A percentile compares a stretch with the other conserved stretches of the same genome.
These are phyloP conservation scores for Spodoptera frugiperda DNA, from an alignment of 1,140 invertebrate species.

Conservation along the genomic window DNA sequence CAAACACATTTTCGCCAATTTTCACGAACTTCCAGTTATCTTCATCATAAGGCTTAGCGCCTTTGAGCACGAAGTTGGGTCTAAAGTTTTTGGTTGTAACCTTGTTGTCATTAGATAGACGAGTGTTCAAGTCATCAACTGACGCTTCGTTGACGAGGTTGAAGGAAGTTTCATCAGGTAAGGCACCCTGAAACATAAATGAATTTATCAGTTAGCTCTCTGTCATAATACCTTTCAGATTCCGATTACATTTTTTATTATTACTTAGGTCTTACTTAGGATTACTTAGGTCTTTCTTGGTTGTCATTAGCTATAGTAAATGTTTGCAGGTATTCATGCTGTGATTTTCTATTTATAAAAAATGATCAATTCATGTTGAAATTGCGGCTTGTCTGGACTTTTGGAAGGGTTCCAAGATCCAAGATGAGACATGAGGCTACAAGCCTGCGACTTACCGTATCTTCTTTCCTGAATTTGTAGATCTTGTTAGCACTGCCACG, in stretches of 20 bases:
- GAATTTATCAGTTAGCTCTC: no score
- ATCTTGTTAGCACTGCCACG: constrained; percentile 56
- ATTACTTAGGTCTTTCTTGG: no score
- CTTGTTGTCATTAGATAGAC: constrained; percentile 74
- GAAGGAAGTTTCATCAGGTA: constrained; percentile 87
- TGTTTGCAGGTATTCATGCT: no score
- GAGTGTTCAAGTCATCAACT: constrained; percentile 88
- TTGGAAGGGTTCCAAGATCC: no score
- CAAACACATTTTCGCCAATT: constrained; percentile 88
- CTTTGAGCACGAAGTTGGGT: constrained; percentile 90
- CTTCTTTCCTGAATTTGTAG: constrained; percentile 71
- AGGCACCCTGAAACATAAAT: constrained; percentile 83
- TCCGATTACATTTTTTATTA: no score
- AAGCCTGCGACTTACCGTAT: constrained; percentile 62
- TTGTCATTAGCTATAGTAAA: no score
- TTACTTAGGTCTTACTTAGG: no score
- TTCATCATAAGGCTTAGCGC: constrained; percentile 88
- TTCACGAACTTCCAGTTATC: constrained; percentile 90
- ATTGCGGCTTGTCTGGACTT: no score
- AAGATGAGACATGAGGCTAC: no score
- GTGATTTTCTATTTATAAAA: no score
- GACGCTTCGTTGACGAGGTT: constrained; percentile 89
- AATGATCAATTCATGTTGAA: no score
- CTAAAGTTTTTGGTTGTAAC: constrained; percentile 87
- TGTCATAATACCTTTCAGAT: no score